Base-by-base conservation (phyloP, 1,140 invertebrate genomes). In the Rhagoletis pomonella region DNA sequence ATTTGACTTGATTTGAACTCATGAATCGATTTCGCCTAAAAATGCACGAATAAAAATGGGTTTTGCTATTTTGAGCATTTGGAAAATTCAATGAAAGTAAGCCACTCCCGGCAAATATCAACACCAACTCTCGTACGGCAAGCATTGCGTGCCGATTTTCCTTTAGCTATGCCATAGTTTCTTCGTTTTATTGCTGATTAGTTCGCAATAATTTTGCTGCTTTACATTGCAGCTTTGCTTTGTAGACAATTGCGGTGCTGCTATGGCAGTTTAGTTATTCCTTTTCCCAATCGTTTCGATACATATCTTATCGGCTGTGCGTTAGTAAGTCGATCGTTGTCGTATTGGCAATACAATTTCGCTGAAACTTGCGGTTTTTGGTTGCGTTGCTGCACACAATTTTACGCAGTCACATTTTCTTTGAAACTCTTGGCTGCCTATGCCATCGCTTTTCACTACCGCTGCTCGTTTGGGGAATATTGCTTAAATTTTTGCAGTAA, bases 181-280 rank as follows among this genome's bases (percentile, higher is more conserved):
- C 42, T 42, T 4, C 17, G 42, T 73, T 73, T 67, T 73, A 73
- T 73, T 73, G 67, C 67, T 47, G 67, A 44, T 73, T 47, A 73
- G 12, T 44, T 73, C 12, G 14, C 12, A 17, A 42, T 39, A 17
- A 14, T 44, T 73, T 73, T 2, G 9, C 39, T 73, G 12, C 42
- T 44, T 73, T 73, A 17, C 14, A 42, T 7, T 3, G 3, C 14
- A 73, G 44, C 42, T 73, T 73, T 73, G 39, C 44, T 47, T 12
- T 17, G 60, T 14, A 62, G 60, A 14, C 60, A 14, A 4, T 55
- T 55, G 50, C 10, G 50, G 5, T 5, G 5, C 5, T 55, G 10
- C 10, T 55, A 55, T 55, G 1, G 10, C 50, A 55, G 50, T 55
- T 55, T 55, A 55, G 50, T 55, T 55, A 1, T 55, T 55, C 50